Evolutionary conservation across 2,113 vertebrate genomes (phyloP).

Genomic region (Crotophaga sulcirostris): DNA sequence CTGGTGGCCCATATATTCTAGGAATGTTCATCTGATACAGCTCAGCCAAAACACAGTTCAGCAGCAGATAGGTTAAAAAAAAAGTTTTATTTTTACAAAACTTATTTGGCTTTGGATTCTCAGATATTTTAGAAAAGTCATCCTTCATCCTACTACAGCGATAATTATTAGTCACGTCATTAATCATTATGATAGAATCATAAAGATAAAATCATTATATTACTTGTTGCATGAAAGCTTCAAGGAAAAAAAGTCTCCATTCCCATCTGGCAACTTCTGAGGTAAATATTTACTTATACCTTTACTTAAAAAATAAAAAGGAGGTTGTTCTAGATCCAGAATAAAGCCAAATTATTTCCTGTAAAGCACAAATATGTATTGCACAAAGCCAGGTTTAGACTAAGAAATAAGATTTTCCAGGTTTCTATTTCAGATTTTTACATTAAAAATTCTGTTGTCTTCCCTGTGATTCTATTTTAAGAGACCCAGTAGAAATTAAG

Average conservation of each 20-base stretch:
- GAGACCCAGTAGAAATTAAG: not conserved
- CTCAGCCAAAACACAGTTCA: not conserved
- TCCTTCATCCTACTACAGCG: not conserved
- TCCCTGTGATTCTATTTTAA: constrained; percentile 23
- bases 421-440: not conserved
- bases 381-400: not conserved
- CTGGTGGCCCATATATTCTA: not conserved
- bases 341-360: not conserved
- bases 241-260: not conserved
- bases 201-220: not conserved
- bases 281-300: not conserved
- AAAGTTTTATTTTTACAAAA: not conserved
- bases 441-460: not conserved
- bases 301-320: not conserved
- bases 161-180: not conserved
- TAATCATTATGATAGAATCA: not conserved
- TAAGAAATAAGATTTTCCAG: not conserved
- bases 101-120: not conserved
- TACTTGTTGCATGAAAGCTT: not conserved
- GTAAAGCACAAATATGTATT: not conserved
- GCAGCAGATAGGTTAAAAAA: not conserved
- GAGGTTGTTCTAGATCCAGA: not conserved
- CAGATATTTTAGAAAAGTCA: not conserved
- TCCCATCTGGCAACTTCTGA: not conserved
- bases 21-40: not conserved